phyloP scores from a whole-genome alignment of 2,797 vertebrate genomes.

The Pseudochaenichthys georgianus region DNA sequence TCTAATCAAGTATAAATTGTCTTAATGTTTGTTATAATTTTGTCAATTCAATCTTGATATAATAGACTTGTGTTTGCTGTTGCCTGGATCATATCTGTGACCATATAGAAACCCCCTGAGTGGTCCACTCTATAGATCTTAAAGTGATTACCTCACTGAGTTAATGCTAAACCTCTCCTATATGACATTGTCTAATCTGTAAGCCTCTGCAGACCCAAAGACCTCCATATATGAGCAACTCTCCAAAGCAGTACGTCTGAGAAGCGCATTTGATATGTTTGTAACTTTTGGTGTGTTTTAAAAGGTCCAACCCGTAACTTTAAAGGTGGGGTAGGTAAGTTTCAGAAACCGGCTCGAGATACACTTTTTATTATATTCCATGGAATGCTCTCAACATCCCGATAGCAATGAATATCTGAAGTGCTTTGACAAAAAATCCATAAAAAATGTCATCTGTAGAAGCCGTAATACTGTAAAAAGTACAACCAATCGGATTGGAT shows the following conservation, averaged over 20 bases:
- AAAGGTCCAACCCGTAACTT: not conserved
- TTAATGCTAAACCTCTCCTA: conserved; percentile 76
- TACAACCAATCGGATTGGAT: no score
- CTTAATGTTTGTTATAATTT: not conserved
- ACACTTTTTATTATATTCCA: no score
- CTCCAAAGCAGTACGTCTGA: conserved; percentile 49
- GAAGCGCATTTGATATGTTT: not conserved
- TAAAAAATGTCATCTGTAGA: no score
- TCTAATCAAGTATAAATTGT: not conserved
- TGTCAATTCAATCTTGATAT: no score
- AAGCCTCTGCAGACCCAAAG: conserved; percentile 64
- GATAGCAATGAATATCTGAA: no score
- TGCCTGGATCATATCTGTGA: not conserved
- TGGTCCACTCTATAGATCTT: conserved; percentile 31
- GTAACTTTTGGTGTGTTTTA: not conserved
- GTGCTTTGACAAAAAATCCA: no score
- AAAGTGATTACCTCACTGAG: no score
- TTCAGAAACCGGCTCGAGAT: no score
- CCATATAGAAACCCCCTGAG: conserved; percentile 5
- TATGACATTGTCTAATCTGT: conserved; percentile 72
- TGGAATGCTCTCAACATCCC: no score
- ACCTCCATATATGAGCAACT: conserved; percentile 40
- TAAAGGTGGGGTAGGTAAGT: no score
- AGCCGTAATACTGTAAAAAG: no score
- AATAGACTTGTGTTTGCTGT: conserved; percentile 1